Percentiles rank a stretch among this genome's conserved stretches.
These are phyloP conservation scores for Schizaphis graminum DNA, from an alignment of 2,888 invertebrate species.

Conservation along the genomic window DNA sequence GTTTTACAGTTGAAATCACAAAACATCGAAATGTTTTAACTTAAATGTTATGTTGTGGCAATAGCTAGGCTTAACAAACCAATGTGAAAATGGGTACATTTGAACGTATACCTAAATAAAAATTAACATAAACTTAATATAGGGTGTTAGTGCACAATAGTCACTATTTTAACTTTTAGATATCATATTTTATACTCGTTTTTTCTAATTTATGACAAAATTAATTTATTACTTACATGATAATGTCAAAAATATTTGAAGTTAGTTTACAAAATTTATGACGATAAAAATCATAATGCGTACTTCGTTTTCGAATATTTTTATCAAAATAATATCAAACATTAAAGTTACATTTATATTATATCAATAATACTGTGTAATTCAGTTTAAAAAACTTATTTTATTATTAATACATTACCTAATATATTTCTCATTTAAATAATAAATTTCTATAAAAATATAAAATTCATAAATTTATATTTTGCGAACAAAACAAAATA, in stretches of 20 bases:
- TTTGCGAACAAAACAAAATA: background rate
- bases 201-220: background rate
- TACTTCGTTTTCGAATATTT: background rate
- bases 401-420: background rate
- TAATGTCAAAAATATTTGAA: background rate
- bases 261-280: slow-evolving; percentile 7
- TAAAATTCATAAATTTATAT: background rate
- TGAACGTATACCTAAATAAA: background rate
- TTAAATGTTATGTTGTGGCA: background rate
- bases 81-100: background rate
- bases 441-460: background rate
- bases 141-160: background rate
- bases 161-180: background rate
- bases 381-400: background rate
- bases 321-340: background rate
- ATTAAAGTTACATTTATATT: background rate
- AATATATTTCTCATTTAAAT: background rate
- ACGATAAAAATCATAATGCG: background rate
- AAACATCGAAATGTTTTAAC: background rate
- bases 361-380: background rate
- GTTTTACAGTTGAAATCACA: no score
- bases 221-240: background rate
- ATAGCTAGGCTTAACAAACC: background rate
- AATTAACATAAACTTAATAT: background rate
- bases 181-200: background rate